A percentile compares a stretch with the other conserved stretches of the same genome.
phyloP scores from a whole-genome alignment of 2,797 vertebrate genomes.

The Dendrocincla tyrannina region DNA sequence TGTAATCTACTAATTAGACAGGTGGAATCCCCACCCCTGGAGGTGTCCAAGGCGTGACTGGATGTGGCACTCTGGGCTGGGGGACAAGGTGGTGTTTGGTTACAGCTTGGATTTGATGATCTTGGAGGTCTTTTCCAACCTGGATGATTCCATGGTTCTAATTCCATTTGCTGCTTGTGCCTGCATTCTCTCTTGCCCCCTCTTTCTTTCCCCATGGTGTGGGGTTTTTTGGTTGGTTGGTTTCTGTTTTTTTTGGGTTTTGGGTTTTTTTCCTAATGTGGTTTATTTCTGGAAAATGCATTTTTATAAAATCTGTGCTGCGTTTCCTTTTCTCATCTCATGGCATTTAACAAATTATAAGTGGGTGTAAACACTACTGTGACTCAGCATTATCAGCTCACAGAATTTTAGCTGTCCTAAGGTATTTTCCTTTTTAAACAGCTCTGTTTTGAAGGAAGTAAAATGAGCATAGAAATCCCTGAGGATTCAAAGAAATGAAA shows the following conservation, averaged over 20 bases:
- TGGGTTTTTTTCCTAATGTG: not conserved
- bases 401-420: not conserved
- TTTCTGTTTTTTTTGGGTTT: not conserved
- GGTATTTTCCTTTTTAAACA: not conserved
- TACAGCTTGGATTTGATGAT: not conserved
- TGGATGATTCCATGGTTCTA: not conserved
- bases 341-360: not conserved
- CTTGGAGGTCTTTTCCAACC: not conserved
- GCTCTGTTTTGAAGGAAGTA: not conserved
- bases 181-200: rapidly evolving
- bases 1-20: not conserved
- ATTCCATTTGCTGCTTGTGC: not conserved
- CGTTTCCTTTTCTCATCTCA: not conserved
- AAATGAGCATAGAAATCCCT: not conserved
- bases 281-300: not conserved
- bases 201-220: not conserved
- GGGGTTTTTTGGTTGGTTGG: too few species aligned
- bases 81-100: not conserved
- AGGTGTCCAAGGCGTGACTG: not conserved
- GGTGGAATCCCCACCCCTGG: too few species aligned
- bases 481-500: not conserved
- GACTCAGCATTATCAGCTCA: not conserved
- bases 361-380: not conserved
- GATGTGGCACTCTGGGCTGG: not conserved
- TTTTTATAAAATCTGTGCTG: not conserved